Conservation (phyloP, 2,113 vertebrate genomes). For the Stegostoma tigrinum region DNA sequence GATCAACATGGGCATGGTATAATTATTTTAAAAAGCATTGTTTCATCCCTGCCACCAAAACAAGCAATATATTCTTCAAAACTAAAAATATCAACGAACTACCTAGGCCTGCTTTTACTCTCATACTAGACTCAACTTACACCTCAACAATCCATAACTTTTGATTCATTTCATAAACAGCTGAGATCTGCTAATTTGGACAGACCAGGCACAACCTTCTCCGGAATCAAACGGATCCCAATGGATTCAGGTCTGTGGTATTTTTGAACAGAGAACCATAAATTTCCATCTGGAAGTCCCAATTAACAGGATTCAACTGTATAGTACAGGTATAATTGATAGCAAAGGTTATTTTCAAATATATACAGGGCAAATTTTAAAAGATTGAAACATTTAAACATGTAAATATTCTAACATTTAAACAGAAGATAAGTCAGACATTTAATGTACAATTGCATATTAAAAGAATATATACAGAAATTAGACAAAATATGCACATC, state of each 20-base stretch:
- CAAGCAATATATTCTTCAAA: neutral
- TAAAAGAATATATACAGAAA: neutral
- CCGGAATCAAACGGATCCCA: neutral
- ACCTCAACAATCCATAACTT: neutral
- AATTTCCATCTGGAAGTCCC: neutral
- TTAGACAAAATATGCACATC: neutral
- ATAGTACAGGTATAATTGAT: neutral
- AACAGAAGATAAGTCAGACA: constrained; percentile 12
- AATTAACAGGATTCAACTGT: constrained; percentile 18
- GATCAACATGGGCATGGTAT: neutral
- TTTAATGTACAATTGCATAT: neutral
- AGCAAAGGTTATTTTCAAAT: neutral
- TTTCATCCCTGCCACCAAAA: constrained; percentile 21
- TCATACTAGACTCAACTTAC: neutral
- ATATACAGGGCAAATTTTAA: neutral
- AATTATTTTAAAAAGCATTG: neutral
- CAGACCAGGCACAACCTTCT: neutral
- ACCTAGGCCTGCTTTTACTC: neutral
- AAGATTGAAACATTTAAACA: neutral
- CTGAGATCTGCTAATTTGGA: neutral
- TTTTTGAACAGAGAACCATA: neutral
- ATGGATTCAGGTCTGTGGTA: neutral
- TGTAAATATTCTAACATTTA: neutral
- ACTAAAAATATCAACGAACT: neutral
- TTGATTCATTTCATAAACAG: neutral